A percentile compares a stretch with the other conserved stretches of the same genome.
These are phyloP conservation scores for cattle (Bos taurus) DNA, from an alignment of 2,113 vertebrate genomes.

Conservation along the genomic window DNA sequence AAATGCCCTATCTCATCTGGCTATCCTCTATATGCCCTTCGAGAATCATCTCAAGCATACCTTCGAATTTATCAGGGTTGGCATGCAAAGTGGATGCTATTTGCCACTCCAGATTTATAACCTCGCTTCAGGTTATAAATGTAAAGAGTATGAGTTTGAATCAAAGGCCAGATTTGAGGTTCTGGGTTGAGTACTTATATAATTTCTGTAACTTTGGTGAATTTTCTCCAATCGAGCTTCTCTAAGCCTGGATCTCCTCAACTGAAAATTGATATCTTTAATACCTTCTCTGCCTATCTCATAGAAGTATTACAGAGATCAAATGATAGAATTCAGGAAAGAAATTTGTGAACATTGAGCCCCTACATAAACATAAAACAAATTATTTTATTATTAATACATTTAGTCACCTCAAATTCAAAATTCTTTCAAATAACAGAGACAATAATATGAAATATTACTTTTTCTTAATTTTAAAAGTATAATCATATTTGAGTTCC, in stretches of 20 bases:
- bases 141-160: not conserved
- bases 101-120: conserved; percentile 30
- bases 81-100: not conserved
- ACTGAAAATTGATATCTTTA: not conserved
- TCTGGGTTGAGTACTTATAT: not conserved
- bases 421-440: not conserved
- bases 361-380: not conserved
- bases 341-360: not conserved
- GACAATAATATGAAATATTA: not conserved
- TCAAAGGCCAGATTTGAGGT: conserved; percentile 30
- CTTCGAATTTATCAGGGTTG: not conserved
- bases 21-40: not conserved
- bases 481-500: not conserved
- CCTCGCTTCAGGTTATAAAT: not conserved
- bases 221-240: not conserved
- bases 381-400: not conserved
- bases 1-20: not conserved
- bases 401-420: not conserved
- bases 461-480: not conserved
- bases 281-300: not conserved
- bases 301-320: not conserved
- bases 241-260: not conserved
- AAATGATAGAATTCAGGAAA: not conserved
- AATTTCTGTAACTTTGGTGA: not conserved
- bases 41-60: not conserved